Conservation (phyloP, 1,140 invertebrate genomes). For the Drosophila rhopaloa region DNA sequence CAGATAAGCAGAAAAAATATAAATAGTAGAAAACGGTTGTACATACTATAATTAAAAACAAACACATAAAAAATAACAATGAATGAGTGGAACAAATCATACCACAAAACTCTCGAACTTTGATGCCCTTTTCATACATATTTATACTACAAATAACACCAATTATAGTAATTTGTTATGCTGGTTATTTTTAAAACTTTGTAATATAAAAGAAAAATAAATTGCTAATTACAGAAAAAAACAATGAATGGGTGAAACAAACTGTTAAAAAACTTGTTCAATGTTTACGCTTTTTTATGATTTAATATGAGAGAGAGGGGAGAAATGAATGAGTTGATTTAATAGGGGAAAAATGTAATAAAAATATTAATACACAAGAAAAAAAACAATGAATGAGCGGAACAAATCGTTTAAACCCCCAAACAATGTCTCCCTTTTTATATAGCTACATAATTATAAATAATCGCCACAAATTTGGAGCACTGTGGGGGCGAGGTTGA, state of each 20-base stretch:
- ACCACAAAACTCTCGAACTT: background rate
- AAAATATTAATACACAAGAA: background rate
- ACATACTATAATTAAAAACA: slow-evolving; percentile 48
- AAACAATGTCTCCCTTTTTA: slow-evolving; percentile 1
- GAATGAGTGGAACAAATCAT: slow-evolving; percentile 24
- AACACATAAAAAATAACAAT: slow-evolving; percentile 46
- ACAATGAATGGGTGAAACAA: slow-evolving; percentile 17
- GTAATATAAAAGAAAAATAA: background rate
- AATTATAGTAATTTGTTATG: too few relatives aligned
- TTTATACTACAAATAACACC: too few relatives aligned
- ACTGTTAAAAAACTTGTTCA: background rate
- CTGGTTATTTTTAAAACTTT: background rate
- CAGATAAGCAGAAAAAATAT: slow-evolving; percentile 32
- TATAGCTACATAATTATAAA: slow-evolving; percentile 9
- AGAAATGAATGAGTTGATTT: background rate
- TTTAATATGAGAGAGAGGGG: background rate
- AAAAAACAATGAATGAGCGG: slow-evolving; percentile 20
- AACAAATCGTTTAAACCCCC: slow-evolving; percentile 12
- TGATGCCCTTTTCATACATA: background rate
- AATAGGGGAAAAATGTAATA: background rate
- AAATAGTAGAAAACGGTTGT: slow-evolving; percentile 18
- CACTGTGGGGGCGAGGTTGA: slow-evolving; percentile 12
- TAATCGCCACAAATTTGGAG: slow-evolving; percentile 7
- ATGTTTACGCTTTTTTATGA: background rate
- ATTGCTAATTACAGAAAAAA: slow-evolving; percentile 3